phyloP scores from a whole-genome alignment of 2,888 invertebrate genomes.

The Glyphotaelius pellucidus region DNA sequence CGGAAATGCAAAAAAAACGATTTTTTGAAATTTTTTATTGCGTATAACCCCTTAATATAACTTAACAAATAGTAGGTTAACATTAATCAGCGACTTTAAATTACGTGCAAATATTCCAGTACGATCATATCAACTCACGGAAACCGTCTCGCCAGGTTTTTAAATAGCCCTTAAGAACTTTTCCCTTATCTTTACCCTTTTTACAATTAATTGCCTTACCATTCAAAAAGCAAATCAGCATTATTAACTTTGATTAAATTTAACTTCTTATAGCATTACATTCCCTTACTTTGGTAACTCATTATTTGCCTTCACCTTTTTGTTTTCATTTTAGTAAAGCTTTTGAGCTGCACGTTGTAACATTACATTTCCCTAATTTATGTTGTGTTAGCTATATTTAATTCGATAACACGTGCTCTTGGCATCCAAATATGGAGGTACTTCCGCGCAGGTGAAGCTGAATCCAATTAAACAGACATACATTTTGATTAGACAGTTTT shows the following conservation, averaged over 20 bases:
- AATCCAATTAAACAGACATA: constrained; percentile 24
- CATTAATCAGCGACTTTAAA: too few species aligned
- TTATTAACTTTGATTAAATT: neutral
- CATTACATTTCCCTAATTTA: neutral
- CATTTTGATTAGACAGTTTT: neutral
- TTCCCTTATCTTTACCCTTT: neutral
- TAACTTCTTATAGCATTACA: neutral
- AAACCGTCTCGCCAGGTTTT: neutral
- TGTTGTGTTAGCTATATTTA: neutral
- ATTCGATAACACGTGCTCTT: neutral
- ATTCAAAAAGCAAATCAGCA: neutral
- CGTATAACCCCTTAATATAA: too few species aligned
- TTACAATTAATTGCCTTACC: neutral
- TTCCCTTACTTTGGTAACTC: neutral
- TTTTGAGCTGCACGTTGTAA: neutral
- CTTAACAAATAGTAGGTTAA: too few species aligned
- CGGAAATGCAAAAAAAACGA: too few species aligned
- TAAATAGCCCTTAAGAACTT: neutral
- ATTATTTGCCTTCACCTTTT: neutral
- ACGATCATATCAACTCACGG: neutral
- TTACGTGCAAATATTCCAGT: neutral
- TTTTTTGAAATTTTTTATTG: too few species aligned
- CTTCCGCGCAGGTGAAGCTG: neutral
- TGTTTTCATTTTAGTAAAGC: neutral
- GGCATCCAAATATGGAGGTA: neutral